These are phyloP conservation scores for Pangasius krempfi DNA, from an alignment of 2,797 vertebrate species.

Conservation along the genomic window DNA sequence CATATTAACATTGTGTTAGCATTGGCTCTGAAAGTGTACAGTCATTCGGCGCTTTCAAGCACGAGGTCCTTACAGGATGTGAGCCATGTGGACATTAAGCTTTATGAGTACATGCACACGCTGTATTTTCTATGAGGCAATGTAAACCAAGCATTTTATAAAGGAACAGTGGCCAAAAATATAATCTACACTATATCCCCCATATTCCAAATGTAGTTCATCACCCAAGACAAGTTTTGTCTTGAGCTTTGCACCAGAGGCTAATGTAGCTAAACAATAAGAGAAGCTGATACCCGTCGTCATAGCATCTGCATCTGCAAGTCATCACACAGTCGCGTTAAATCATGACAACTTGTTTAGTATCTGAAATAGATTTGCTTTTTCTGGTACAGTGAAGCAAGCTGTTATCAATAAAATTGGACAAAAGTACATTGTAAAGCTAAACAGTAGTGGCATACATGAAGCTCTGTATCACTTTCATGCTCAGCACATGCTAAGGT, in stretches of 20 bases:
- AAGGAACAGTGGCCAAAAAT: background rate
- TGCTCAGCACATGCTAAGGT: background rate
- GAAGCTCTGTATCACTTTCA: background rate
- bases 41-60: conserved; percentile 56
- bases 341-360: conserved; percentile 9
- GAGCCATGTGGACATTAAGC: conserved; percentile 59
- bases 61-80: conserved; percentile 65
- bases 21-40: conserved; percentile 56
- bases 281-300: background rate
- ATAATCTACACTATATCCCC: background rate
- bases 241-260: background rate
- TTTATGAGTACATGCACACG: background rate
- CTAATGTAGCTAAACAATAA: background rate
- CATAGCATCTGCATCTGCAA: background rate
- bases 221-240: conserved; percentile 5
- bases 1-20: conserved; percentile 62
- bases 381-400: background rate
- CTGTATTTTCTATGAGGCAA: background rate
- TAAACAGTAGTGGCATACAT: background rate
- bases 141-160: conserved; percentile 1
- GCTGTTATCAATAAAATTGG: background rate
- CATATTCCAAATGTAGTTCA: conserved; percentile 14
- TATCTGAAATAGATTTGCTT: background rate
- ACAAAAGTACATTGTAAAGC: background rate
- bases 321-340: background rate